Base-by-base conservation (phyloP, 2,797 vertebrate species). In the Brachymystax lenok region DNA sequence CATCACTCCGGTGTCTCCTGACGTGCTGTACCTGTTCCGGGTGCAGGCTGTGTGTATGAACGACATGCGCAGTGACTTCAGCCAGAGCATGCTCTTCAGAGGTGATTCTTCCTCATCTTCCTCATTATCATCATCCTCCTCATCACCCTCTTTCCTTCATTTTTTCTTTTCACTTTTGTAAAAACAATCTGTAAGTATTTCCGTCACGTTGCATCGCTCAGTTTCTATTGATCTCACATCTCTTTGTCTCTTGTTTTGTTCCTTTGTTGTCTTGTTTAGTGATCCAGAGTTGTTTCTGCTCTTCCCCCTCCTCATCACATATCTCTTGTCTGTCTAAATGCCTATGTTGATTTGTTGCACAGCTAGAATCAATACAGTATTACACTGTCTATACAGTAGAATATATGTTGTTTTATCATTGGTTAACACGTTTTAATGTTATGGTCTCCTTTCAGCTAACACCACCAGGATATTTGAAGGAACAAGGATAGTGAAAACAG, bases 61-160 rank as follows among this genome's bases (percentile, higher is more conserved):
- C 24, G 97, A 99, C 93, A 96, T 98, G 96, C 96, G 96, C 88
- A 99, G 98, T 74, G 98, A 99, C 93, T 99, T 99, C 94, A 99
- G 98, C 92, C 97, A 99, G 90, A 99, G 96, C 79, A 97, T 99
- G 97, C 95, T 99, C 76, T 97, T 99, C 87, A 96, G 97, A 95
- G 98, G 98, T 98, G 93, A 94, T 14, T 79, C 10, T 46, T 46
- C 40, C 40, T 46, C 40, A 46, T 46, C 69, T 64, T 61, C 56
- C 74, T 40, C 74, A 28, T 16, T 30, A 17, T 67, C 68, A 72
- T 52, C 35, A 46, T 46, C 30, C 12, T 19, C 27, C 13, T 54
- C 24, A 52, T 28, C 46, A 71, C 7, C 16, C 1, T 70, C 24
- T 64, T 67, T 24, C 59, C 10, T 63, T 63, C 14, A 8, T 63